Evolutionary conservation across 2,888 invertebrate genomes (phyloP).

Genomic region (Sthenelais limicola): DNA sequence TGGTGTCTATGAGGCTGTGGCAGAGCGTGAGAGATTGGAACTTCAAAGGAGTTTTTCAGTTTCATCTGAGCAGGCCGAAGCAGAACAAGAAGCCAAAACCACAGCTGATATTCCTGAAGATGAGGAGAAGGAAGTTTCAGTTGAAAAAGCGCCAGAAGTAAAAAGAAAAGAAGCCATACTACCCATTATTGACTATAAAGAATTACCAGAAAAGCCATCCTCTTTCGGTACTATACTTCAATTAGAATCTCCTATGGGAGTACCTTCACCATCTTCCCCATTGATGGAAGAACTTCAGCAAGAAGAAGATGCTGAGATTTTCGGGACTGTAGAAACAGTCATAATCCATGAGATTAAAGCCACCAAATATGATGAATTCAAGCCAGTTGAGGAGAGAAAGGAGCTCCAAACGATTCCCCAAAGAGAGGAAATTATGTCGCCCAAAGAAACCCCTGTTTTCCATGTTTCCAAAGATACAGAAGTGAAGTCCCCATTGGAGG

Average conservation of each 20-base stretch:
- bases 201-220: conserved; percentile 32
- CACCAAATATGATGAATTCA: conserved; percentile 22
- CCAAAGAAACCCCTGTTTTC: conserved; percentile 27
- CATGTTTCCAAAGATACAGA: conserved; percentile 13
- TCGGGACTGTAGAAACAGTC: conserved; percentile 23
- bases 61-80: conserved; percentile 31
- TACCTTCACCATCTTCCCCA: conserved; percentile 37
- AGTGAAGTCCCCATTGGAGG: conserved; percentile 38
- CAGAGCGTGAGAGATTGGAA: conserved; percentile 25
- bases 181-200: conserved; percentile 25
- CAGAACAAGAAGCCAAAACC: conserved; percentile 38
- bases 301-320: conserved; percentile 30
- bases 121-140: conserved; percentile 23
- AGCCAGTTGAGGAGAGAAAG: conserved; percentile 38
- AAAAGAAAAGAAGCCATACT: background rate
- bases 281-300: conserved; percentile 27
- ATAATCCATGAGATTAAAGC: background rate
- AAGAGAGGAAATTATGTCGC: conserved; percentile 34
- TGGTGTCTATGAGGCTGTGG: conserved; percentile 37
- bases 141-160: conserved; percentile 13
- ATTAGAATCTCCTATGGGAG: conserved; percentile 33
- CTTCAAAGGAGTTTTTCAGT: conserved; percentile 35
- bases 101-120: conserved; percentile 31
- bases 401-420: conserved; percentile 31
- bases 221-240: conserved; percentile 30